Base-by-base conservation (phyloP, 2,113 vertebrate genomes). In the Glaucomys volans region DNA sequence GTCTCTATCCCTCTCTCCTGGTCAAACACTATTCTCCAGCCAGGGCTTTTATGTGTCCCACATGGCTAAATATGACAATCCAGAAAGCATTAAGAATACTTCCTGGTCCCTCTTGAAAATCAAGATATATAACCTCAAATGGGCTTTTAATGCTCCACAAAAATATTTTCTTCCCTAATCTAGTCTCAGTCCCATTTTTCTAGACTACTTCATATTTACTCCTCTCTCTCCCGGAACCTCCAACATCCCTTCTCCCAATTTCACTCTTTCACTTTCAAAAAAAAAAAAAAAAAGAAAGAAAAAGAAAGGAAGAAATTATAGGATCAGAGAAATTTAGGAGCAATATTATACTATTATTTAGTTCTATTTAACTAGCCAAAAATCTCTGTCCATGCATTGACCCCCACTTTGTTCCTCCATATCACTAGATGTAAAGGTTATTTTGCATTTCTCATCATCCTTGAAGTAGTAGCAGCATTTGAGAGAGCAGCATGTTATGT, bases 21-120 rank as follows among this genome's bases (percentile, higher is more conserved):
- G 40, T 77, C 20, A 87, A 87, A 75, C 76, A 4, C 8, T 50
- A n/a, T 30, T 42, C 67, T 52, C 24, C 10, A n/a, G 2, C 32
- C 3, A 22, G 12, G 28, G 54, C 40, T 74, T 57, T 11, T 5
- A 69, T 37, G 10, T 1, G 44, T 40, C 20, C 13, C 24, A n/a
- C 4, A 11, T 5, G 8, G 10, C 9, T 44, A 28, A 28, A 26
- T 0, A 4, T 13, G 1, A 10, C 4, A 8, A 17, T 10, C 37
- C 20, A 28, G 3, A 40, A 76, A 16, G 17, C 47, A 17, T 0
- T 3, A 4, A 44, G 24, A 12, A 16, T 9, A 3, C 17, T 26
- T 3, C 18, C 8, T 6, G 10, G 0, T 69, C 32, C 62, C 10
- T 12, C 4, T 66, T 0, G 0, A 86, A 79, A 77, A 57, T 66